A percentile compares a stretch with the other conserved stretches of the same genome.
Conservation (phyloP, 1,140 invertebrate genomes). For the Zaprionus camerounensis region DNA sequence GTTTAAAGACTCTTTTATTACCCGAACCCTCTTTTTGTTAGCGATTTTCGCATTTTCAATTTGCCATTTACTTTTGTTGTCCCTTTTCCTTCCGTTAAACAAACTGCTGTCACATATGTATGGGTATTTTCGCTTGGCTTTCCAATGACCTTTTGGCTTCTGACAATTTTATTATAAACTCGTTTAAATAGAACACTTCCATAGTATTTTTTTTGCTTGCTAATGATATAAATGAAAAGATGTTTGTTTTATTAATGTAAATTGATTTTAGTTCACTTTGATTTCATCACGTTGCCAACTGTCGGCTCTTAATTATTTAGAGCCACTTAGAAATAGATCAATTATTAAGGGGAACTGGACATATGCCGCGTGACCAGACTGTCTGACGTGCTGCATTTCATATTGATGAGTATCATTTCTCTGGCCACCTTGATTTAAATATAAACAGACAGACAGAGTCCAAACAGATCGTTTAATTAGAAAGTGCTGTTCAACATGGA, state of each 20-base stretch:
- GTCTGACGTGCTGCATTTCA: background rate
- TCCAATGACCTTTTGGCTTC: background rate
- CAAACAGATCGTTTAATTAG: conserved; percentile 28
- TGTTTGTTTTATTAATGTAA: background rate
- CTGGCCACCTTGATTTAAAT: conserved; percentile 8
- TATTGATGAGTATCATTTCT: conserved; percentile 17
- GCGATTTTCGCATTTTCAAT: conserved; percentile 7
- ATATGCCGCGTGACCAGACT: background rate
- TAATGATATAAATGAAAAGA: background rate
- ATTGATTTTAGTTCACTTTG: background rate
- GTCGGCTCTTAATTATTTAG: background rate
- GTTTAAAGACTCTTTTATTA: conserved; percentile 5
- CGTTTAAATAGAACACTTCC: background rate
- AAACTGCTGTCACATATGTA: background rate
- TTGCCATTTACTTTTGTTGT: background rate
- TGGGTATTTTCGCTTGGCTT: background rate
- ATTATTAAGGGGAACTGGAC: background rate
- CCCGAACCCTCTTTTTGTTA: background rate
- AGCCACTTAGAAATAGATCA: background rate
- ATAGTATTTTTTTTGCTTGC: background rate
- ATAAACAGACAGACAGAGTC: background rate
- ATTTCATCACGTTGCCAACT: background rate
- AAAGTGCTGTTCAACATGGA: conserved; percentile 21
- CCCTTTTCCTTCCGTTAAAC: background rate
- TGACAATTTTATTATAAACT: background rate